A percentile compares a stretch with the other conserved stretches of the same genome.
phyloP scores from a whole-genome alignment of 2,113 vertebrate genomes.

The Dermatemys mawii region DNA sequence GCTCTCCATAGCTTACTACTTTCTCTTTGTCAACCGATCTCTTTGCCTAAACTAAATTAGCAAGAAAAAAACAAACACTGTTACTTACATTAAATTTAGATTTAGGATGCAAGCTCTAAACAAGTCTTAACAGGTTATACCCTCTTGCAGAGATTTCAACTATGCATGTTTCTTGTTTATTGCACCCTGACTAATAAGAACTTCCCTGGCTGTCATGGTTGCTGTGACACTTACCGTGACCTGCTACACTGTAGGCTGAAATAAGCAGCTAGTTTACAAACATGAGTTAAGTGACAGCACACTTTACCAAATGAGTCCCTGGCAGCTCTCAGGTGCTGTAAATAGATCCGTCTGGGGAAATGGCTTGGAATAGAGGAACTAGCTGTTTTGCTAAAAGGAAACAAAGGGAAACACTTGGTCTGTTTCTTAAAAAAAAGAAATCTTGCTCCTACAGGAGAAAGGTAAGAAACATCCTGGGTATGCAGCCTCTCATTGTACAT shows the following conservation, averaged over 20 bases:
- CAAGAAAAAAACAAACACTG: not conserved
- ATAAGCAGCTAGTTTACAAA: not conserved
- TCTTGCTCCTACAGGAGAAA: conserved; percentile 62
- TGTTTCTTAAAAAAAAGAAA: conserved; percentile 63
- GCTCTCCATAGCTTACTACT: not conserved
- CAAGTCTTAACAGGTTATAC: not conserved
- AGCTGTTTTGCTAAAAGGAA: conserved; percentile 54
- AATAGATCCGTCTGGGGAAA: not conserved
- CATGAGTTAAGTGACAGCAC: conserved; percentile 47
- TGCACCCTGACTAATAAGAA: not conserved
- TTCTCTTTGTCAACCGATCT: not conserved
- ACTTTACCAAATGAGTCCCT: not conserved
- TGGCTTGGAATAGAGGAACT: conserved; percentile 52
- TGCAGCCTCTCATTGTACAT: conserved; percentile 71
- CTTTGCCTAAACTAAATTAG: not conserved
- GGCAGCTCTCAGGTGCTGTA: not conserved
- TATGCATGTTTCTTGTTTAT: not conserved
- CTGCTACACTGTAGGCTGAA: not conserved
- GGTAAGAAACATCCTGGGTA: conserved; percentile 59
- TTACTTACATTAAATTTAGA: not conserved
- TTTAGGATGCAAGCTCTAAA: not conserved
- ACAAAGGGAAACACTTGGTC: conserved; percentile 62
- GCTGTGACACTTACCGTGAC: not conserved
- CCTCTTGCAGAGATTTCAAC: not conserved
- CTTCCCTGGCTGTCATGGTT: not conserved